phyloP scores from a whole-genome alignment of 2,113 vertebrate genomes.

The Ibidorhyncha struthersii region DNA sequence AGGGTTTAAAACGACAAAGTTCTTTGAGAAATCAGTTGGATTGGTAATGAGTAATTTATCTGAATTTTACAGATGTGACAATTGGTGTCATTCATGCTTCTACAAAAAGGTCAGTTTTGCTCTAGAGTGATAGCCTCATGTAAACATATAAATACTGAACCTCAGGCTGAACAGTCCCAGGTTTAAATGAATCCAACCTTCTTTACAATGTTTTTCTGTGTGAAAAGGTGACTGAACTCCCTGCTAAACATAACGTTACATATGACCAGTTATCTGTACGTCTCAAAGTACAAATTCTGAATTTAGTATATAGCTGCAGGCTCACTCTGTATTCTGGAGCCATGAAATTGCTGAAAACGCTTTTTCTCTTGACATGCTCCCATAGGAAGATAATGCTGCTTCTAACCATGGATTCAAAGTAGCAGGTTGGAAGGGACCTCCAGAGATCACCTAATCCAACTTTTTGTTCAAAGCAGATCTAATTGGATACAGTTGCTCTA shows the following conservation, averaged over 20 bases:
- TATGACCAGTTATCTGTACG: neutral
- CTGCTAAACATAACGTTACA: neutral
- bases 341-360: neutral
- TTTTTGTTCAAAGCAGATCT: neutral
- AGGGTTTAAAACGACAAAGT: neutral
- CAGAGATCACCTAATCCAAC: neutral
- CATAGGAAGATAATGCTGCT: neutral
- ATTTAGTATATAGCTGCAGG: neutral
- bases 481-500: neutral
- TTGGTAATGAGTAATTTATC: neutral
- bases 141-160: neutral
- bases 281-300: neutral
- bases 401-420: neutral
- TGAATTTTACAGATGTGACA: neutral
- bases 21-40: neutral
- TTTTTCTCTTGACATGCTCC: neutral
- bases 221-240: neutral
- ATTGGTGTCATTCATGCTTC: neutral
- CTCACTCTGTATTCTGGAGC: neutral
- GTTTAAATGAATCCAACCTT: neutral
- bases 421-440: neutral
- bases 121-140: neutral
- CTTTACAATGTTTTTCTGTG: fast-evolving
- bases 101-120: neutral
- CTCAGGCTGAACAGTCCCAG: neutral